These are phyloP conservation scores for Mayetiola destructor DNA, from an alignment of 2,888 invertebrate species.

Conservation along the genomic window DNA sequence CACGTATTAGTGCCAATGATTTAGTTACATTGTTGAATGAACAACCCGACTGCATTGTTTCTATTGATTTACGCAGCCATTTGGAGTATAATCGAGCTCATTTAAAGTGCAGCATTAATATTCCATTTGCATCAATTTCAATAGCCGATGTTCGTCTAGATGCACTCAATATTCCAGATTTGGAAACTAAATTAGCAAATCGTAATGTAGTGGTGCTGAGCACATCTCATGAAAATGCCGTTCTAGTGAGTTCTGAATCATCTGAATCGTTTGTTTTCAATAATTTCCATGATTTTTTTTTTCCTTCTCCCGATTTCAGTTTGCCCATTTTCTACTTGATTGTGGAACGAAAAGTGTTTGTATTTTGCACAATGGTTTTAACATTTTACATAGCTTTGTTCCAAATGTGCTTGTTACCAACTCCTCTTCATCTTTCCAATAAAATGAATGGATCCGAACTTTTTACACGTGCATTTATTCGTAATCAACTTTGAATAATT, in stretches of 20 bases:
- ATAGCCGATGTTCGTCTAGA: conserved; percentile 55
- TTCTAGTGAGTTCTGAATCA: conserved; percentile 46
- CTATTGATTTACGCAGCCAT: conserved; percentile 50
- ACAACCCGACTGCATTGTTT: conserved; percentile 39
- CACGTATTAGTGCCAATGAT: conserved; percentile 75
- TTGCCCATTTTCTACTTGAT: conserved; percentile 70
- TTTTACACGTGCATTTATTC: no score
- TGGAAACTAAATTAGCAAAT: conserved; percentile 42
- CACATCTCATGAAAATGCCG: conserved; percentile 60
- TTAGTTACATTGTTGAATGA: conserved; percentile 57
- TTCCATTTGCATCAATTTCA: conserved; percentile 71
- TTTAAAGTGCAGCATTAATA: conserved; percentile 69
- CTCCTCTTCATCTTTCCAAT: no score
- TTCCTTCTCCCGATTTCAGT: conserved; percentile 48
- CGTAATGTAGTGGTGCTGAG: conserved; percentile 63
- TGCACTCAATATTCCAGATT: conserved; percentile 48
- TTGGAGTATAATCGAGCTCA: conserved; percentile 42
- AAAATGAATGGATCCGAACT: no score
- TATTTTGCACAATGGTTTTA: conserved; percentile 74
- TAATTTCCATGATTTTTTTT: conserved; percentile 22
- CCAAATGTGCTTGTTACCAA: conserved; percentile 36
- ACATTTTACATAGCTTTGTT: conserved; percentile 53
- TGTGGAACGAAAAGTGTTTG: conserved; percentile 67
- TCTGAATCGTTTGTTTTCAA: no score
- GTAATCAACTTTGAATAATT: no score